Conservation (phyloP, 1,140 invertebrate genomes). For the Pemphigus obesinymphae region DNA sequence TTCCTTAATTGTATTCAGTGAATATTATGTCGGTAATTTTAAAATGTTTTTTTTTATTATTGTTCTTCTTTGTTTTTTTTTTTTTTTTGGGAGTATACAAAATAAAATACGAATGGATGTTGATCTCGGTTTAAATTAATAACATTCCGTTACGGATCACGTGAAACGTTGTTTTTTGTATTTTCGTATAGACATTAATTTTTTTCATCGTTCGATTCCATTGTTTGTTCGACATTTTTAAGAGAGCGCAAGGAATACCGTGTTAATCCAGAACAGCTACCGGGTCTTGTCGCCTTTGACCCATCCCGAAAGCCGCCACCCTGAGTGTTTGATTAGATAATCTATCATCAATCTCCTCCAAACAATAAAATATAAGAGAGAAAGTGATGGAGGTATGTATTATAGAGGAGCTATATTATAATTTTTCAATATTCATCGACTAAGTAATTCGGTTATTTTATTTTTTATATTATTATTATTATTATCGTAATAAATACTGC, state of each 20-base stretch:
- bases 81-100: too few relatives aligned
- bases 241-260: not conserved
- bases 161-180: slow-evolving; percentile 11
- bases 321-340: slow-evolving; percentile 36
- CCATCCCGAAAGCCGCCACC: slow-evolving; percentile 2
- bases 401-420: not conserved
- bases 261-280: slow-evolving; percentile 37
- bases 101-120: slow-evolving; percentile 4
- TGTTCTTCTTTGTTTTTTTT: not conserved
- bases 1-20: not conserved
- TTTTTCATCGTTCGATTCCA: slow-evolving; percentile 8
- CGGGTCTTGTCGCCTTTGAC: slow-evolving; percentile 35
- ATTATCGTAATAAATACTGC: not conserved
- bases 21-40: not conserved
- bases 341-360: slow-evolving; percentile 22
- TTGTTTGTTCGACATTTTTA: slow-evolving; percentile 36
- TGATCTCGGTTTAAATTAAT: slow-evolving; percentile 30
- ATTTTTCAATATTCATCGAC: not conserved
- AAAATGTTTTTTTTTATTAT: slow-evolving; percentile 4
- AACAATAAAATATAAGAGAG: slow-evolving; percentile 5
- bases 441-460: not conserved
- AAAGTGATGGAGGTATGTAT: not conserved
- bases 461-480: slow-evolving; percentile 13
- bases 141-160: slow-evolving; percentile 40
- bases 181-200: slow-evolving; percentile 13